A percentile compares a stretch with the other conserved stretches of the same genome.
These are phyloP conservation scores for Zaprionus tsacasi DNA, from an alignment of 1,140 invertebrate species.

Conservation along the genomic window DNA sequence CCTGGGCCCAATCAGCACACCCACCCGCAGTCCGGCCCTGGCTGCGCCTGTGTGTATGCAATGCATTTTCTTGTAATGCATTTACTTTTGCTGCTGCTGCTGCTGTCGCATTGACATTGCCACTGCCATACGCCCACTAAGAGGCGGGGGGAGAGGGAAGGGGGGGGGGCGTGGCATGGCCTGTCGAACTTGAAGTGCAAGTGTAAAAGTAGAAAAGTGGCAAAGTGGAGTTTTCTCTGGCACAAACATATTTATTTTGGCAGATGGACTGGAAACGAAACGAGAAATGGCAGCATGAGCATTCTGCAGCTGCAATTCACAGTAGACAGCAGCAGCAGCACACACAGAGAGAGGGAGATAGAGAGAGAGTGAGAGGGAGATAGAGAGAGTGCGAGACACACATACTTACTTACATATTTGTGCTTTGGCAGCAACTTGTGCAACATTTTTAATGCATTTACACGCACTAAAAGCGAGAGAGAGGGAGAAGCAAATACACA, in stretches of 20 bases:
- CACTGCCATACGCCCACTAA: not conserved
- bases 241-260: slow-evolving; percentile 59
- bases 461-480: slow-evolving; percentile 3
- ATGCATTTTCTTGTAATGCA: slow-evolving; percentile 55
- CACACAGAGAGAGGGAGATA: no score
- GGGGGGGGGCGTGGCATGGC: slow-evolving; percentile 27
- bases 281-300: slow-evolving; percentile 40
- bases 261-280: slow-evolving; percentile 56
- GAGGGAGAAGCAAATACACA: not conserved
- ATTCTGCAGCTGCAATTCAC: not conserved
- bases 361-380: not conserved
- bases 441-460: slow-evolving; percentile 55
- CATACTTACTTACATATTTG: slow-evolving; percentile 11
- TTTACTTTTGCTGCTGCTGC: slow-evolving; percentile 29
- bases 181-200: slow-evolving; percentile 51
- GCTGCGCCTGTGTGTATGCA: slow-evolving; percentile 34
- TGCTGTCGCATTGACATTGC: slow-evolving; percentile 7
- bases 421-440: slow-evolving; percentile 41
- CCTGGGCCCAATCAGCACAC: not conserved
- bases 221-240: slow-evolving; percentile 44
- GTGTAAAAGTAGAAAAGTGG: slow-evolving; percentile 52
- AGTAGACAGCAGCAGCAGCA: slow-evolving; percentile 15
- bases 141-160: not conserved
- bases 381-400: not conserved
- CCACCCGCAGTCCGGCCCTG: slow-evolving; percentile 12